These are phyloP conservation scores for Arrhamphus sclerolepis DNA, from an alignment of 2,797 vertebrate species.

Conservation along the genomic window DNA sequence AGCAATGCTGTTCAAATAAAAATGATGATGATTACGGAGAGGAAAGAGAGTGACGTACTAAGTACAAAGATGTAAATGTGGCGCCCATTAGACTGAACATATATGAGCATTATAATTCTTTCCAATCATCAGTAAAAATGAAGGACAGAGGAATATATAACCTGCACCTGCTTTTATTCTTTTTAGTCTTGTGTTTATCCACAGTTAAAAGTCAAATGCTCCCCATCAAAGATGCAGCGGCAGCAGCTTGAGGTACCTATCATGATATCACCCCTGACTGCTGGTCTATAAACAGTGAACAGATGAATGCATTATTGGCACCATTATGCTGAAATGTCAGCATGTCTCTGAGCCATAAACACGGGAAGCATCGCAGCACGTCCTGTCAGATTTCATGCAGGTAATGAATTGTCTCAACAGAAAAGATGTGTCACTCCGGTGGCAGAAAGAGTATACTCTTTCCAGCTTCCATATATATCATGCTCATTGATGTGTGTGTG, in stretches of 20 bases:
- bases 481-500: not conserved
- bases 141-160: not conserved
- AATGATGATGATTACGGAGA: conserved; percentile 23
- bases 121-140: not conserved
- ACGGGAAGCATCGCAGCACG: conserved; percentile 34
- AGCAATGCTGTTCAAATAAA: conserved; percentile 29
- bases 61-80: not conserved
- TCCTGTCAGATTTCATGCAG: conserved; percentile 54
- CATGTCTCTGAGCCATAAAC: conserved; percentile 27
- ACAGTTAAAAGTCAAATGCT: conserved; percentile 51
- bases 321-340: conserved; percentile 74
- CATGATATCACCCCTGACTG: conserved; percentile 43
- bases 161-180: conserved; percentile 6
- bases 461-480: conserved; percentile 1
- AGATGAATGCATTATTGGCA: conserved; percentile 68
- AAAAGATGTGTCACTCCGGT: conserved; percentile 44
- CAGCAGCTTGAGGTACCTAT: conserved; percentile 41
- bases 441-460: conserved; percentile 24
- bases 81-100: not conserved
- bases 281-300: conserved; percentile 59
- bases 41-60: conserved; percentile 3
- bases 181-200: conserved; percentile 25
- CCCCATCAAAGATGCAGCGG: conserved; percentile 31
- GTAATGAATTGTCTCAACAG: conserved; percentile 49
- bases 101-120: not conserved